Evolutionary conservation across 2,888 invertebrate genomes (phyloP).

Genomic region (Drosophila macrospina): DNA sequence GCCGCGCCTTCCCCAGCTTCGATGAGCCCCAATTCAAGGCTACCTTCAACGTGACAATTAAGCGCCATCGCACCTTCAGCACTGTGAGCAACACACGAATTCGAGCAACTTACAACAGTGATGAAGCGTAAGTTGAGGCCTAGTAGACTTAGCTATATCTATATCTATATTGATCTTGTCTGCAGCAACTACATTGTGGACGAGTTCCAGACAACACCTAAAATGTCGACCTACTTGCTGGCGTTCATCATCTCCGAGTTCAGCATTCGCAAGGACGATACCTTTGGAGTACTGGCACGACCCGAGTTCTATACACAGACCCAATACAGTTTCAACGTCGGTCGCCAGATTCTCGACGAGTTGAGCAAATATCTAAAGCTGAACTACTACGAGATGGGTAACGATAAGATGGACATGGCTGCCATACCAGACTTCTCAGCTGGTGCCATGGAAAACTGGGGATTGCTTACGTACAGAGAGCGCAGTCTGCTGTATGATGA

Average conservation of each 20-base stretch:
- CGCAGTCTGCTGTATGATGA: conserved; percentile 89
- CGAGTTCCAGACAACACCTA: conserved; percentile 85
- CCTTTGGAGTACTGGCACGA: conserved; percentile 88
- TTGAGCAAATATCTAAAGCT: conserved; percentile 87
- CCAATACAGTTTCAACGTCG: conserved; percentile 88
- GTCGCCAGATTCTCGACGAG: conserved; percentile 86
- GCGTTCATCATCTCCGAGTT: conserved; percentile 91
- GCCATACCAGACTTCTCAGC: conserved; percentile 93
- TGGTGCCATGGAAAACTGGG: conserved; percentile 98
- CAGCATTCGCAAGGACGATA: conserved; percentile 65
- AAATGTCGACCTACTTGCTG: conserved; percentile 92
- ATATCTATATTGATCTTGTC: neutral
- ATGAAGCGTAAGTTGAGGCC: conserved; percentile 64
- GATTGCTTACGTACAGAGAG: conserved; percentile 93
- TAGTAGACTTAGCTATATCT: neutral
- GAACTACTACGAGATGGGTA: conserved; percentile 86
- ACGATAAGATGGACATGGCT: conserved; percentile 93
- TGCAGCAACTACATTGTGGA: conserved; percentile 68
- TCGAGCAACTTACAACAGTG: conserved; percentile 15
- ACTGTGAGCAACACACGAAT: conserved; percentile 75
- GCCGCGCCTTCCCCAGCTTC: conserved; percentile 92
- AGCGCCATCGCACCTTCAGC: conserved; percentile 79
- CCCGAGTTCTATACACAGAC: conserved; percentile 89
- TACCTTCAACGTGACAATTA: conserved; percentile 86
- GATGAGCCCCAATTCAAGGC: conserved; percentile 92